phyloP scores from a whole-genome alignment of 2,797 vertebrate species.

The Myiothlypis coronata region DNA sequence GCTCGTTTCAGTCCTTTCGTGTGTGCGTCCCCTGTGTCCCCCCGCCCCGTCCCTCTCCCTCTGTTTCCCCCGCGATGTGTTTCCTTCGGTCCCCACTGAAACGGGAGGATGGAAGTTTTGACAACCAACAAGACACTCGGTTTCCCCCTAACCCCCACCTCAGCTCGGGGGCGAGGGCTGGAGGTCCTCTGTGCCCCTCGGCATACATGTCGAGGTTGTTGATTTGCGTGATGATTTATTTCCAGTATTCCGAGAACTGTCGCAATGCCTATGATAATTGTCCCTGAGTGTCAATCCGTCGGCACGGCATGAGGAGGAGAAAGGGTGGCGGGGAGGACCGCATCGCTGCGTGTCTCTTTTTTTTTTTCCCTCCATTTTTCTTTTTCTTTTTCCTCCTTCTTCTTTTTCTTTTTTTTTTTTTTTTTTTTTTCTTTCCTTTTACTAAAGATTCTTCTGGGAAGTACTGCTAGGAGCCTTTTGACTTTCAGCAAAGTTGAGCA shows the following conservation, averaged over 20 bases:
- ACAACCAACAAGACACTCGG: background rate
- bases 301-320: background rate
- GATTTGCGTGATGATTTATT: background rate
- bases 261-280: slow-evolving; percentile 1
- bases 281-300: background rate
- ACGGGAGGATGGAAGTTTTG: slow-evolving; percentile 13
- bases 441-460: background rate
- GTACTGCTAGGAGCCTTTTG: background rate
- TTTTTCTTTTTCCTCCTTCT: fast-evolving
- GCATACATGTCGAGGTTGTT: background rate
- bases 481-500: slow-evolving; percentile 4
- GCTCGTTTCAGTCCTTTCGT: background rate
- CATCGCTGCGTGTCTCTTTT: background rate
- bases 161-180: background rate
- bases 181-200: background rate
- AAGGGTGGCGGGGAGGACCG: background rate
- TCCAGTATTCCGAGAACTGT: background rate
- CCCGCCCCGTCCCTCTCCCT: too few relatives aligned
- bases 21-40: background rate
- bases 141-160: too few relatives aligned
- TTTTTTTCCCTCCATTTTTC: too few relatives aligned
- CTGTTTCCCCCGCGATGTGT: fast-evolving
- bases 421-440: background rate
- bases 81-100: background rate
- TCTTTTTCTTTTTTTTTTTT: too few relatives aligned